A percentile compares a stretch with the other conserved stretches of the same genome.
phyloP scores from a whole-genome alignment of 2,888 invertebrate species.

The Gryllus longicercus region DNA sequence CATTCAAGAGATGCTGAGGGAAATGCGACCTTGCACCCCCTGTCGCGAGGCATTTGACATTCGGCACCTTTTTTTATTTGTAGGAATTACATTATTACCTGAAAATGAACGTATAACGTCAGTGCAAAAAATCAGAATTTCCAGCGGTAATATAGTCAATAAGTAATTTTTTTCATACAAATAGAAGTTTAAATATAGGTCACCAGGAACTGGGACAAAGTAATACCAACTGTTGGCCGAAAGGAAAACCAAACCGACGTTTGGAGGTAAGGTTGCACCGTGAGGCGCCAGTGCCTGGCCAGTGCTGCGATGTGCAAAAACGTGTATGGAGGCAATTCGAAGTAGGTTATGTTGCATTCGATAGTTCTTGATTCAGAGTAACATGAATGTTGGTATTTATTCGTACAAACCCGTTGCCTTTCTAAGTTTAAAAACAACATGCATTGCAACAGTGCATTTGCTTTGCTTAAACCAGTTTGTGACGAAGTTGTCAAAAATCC shows the following conservation, averaged over 20 bases:
- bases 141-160: background rate
- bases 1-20: too few species aligned
- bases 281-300: background rate
- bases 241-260: background rate
- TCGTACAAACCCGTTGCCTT: background rate
- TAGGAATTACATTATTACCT: too few species aligned
- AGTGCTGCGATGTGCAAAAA: background rate
- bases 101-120: too few species aligned
- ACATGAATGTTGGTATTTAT: too few species aligned
- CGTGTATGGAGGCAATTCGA: background rate
- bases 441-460: conserved; percentile 38
- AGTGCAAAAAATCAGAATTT: too few species aligned
- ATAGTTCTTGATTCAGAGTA: too few species aligned
- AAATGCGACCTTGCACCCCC: too few species aligned
- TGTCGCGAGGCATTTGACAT: too few species aligned
- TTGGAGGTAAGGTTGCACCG: background rate
- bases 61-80: too few species aligned
- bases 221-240: background rate
- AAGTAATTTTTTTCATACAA: background rate
- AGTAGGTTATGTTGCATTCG: background rate
- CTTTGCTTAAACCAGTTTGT: conserved; percentile 53
- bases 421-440: background rate
- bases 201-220: conserved; percentile 3
- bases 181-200: background rate
- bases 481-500: conserved; percentile 53